These are phyloP conservation scores for Neogobius melanostomus DNA, from an alignment of 2,113 vertebrate species.

Conservation along the genomic window DNA sequence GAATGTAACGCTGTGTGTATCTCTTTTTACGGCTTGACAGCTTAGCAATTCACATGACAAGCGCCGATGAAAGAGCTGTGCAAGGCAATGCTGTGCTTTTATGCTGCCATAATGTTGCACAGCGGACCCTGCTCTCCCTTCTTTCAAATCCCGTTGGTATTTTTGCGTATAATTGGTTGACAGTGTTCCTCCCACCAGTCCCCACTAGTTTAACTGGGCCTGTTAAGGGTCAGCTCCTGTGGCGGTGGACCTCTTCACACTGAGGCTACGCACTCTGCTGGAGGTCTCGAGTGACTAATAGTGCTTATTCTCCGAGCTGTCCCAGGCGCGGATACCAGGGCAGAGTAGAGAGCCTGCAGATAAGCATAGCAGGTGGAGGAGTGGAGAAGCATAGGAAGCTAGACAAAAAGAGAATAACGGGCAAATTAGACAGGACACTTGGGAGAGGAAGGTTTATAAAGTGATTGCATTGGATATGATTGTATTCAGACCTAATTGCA, in stretches of 20 bases:
- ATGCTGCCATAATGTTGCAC: constrained; percentile 13
- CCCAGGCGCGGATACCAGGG: constrained; percentile 42
- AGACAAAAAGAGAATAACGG: constrained; percentile 37
- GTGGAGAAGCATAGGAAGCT: constrained; percentile 30
- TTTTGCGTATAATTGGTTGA: constrained; percentile 45
- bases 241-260: constrained; percentile 40
- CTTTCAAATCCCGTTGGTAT: constrained; percentile 29
- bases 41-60: constrained; percentile 10
- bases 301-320: constrained; percentile 52
- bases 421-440: constrained; percentile 35
- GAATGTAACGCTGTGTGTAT: constrained; percentile 22
- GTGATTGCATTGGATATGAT: neutral
- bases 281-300: constrained; percentile 58
- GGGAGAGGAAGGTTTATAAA: neutral
- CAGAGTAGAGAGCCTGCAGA: constrained; percentile 49
- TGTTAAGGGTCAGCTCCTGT: constrained; percentile 57
- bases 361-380: constrained; percentile 55
- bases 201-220: constrained; percentile 40
- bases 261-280: constrained; percentile 46
- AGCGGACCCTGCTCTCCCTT: constrained; percentile 10
- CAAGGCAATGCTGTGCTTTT: constrained; percentile 22
- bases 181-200: constrained; percentile 49
- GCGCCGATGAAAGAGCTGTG: neutral
- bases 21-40: constrained; percentile 9
- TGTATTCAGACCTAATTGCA: neutral